Conservation (phyloP, 2,113 vertebrate genomes). For the Nothocercus julius region DNA sequence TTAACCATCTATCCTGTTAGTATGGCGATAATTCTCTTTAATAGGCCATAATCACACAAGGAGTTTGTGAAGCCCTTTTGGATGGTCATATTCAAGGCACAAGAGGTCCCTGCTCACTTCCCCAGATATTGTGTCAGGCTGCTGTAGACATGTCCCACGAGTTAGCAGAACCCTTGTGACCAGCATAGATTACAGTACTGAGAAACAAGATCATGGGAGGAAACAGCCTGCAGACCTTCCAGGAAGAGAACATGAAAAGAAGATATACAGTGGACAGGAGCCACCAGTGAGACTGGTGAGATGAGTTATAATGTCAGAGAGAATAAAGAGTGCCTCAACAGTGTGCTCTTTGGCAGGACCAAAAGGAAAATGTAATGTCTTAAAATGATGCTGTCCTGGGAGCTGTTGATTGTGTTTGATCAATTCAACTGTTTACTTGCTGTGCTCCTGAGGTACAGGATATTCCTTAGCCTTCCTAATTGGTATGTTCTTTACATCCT, state of each 20-base stretch:
- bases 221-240: background rate
- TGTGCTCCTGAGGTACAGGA: background rate
- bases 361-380: background rate
- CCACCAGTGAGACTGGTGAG: background rate
- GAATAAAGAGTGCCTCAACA: background rate
- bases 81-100: background rate
- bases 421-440: background rate
- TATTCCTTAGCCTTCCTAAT: background rate
- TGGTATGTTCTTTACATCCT: background rate
- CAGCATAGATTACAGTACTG: background rate
- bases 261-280: background rate
- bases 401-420: background rate
- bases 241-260: background rate
- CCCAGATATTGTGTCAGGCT: background rate
- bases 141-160: background rate
- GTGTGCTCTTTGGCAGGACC: background rate
- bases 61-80: background rate
- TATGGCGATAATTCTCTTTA: background rate
- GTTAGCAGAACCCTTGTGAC: background rate
- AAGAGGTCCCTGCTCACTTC: background rate
- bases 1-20: background rate
- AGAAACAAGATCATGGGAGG: background rate
- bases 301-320: background rate
- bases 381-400: background rate
- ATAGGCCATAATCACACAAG: background rate